phyloP scores from a whole-genome alignment of 92 coral and sea anemone genomes.

The Porites divaricata region DNA sequence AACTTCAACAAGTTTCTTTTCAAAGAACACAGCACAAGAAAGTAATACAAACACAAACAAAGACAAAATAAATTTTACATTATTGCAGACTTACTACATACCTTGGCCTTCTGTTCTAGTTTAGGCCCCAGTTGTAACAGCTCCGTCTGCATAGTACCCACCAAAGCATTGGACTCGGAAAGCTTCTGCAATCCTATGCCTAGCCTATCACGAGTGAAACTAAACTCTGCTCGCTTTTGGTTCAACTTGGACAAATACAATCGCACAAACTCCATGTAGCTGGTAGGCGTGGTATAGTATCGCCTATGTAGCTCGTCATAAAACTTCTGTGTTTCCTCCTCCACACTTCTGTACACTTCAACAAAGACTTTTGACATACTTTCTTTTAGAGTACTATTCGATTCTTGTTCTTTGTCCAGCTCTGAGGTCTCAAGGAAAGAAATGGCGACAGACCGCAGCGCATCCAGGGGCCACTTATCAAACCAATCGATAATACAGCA shows the following conservation, averaged over 20 bases:
- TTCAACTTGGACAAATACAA: constrained; percentile 69
- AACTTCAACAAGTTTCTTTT: no score
- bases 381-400: constrained; percentile 1
- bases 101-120: constrained; percentile 87
- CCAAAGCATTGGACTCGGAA: constrained; percentile 82
- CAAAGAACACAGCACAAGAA: no score
- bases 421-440: constrained; percentile 78
- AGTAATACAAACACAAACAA: no score
- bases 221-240: constrained; percentile 74
- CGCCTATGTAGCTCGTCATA: constrained; percentile 81
- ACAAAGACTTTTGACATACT: constrained; percentile 63
- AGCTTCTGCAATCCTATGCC: constrained; percentile 83
- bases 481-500: constrained; percentile 97
- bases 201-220: constrained; percentile 76
- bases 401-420: constrained; percentile 50
- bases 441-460: constrained; percentile 86
- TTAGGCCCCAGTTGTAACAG: constrained; percentile 88
- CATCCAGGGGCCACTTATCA: constrained; percentile 95
- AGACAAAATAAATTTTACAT: no score
- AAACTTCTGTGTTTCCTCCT: constrained; percentile 75
- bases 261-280: constrained; percentile 91
- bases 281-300: constrained; percentile 91
- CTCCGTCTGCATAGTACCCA: constrained; percentile 88
- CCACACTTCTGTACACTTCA: constrained; percentile 81
- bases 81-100: not conserved